A percentile compares a stretch with the other conserved stretches of the same genome.
phyloP scores from a whole-genome alignment of 2,113 vertebrate species.

The Phycodurus eques region DNA sequence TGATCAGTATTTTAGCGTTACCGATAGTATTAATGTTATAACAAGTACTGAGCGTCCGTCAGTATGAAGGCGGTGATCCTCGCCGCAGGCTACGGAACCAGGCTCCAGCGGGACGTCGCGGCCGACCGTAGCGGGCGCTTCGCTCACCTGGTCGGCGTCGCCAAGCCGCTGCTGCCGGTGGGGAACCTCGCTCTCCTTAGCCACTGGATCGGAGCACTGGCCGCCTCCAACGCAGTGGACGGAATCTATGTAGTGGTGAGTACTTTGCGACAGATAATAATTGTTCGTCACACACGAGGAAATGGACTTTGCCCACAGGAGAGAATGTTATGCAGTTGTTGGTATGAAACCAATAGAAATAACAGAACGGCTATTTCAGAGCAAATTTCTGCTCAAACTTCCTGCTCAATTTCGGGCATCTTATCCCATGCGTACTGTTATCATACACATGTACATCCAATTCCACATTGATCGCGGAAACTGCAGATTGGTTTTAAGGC shows the following conservation, averaged over 20 bases:
- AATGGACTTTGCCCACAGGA: slow-evolving; percentile 4
- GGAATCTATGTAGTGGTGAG: slow-evolving; percentile 73
- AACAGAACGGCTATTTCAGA: no score
- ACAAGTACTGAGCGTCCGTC: neutral
- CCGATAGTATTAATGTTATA: neutral
- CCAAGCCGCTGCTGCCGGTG: slow-evolving; percentile 77
- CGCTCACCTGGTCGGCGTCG: slow-evolving; percentile 55
- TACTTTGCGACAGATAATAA: neutral
- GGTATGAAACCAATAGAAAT: no score
- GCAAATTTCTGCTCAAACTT: no score
- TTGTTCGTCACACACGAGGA: neutral
- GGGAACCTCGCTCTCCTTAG: slow-evolving; percentile 61
- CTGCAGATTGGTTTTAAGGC: no score
- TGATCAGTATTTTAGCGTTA: neutral
- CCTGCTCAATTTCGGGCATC: no score
- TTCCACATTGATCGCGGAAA: no score
- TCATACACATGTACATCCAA: no score
- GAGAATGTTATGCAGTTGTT: no score
- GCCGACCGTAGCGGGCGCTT: slow-evolving; percentile 62
- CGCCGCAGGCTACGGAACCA: slow-evolving; percentile 80
- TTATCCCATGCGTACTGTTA: no score
- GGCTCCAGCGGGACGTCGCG: slow-evolving; percentile 72
- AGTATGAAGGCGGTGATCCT: slow-evolving; percentile 76
- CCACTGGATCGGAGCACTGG: slow-evolving; percentile 73
- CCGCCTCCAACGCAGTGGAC: slow-evolving; percentile 46